These are phyloP conservation scores for Meghimatium bilineatum DNA, from an alignment of 2,888 invertebrate genomes.

Conservation along the genomic window DNA sequence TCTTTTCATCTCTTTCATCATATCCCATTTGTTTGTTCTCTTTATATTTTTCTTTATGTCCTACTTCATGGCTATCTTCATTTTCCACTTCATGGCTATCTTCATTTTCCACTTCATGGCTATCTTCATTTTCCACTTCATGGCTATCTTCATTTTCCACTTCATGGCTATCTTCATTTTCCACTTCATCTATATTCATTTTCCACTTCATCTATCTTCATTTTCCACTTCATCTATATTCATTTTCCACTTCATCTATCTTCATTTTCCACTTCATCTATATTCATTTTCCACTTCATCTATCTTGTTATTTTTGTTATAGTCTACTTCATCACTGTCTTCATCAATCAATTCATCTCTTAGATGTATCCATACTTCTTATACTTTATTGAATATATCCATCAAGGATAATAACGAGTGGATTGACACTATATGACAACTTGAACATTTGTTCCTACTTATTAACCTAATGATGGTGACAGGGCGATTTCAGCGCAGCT, in stretches of 20 bases:
- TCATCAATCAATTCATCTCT: no score
- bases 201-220: not conserved
- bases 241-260: not conserved
- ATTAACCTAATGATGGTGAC: no score
- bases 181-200: not conserved
- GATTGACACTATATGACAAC: no score
- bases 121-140: not conserved
- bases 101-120: not conserved
- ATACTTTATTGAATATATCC: no score
- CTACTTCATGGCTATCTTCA: not conserved
- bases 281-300: not conserved
- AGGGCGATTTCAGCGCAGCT: no score
- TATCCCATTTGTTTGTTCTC: not conserved
- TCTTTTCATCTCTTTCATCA: not conserved
- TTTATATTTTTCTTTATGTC: not conserved
- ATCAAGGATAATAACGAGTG: no score
- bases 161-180: no score
- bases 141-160: no score
- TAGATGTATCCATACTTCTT: no score
- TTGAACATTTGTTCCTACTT: no score
- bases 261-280: not conserved
- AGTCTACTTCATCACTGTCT: no score
- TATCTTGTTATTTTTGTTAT: no score
- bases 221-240: not conserved
- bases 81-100: not conserved